These are phyloP conservation scores for Grammomys surdaster DNA, from an alignment of 2,113 vertebrate genomes.

Conservation along the genomic window DNA sequence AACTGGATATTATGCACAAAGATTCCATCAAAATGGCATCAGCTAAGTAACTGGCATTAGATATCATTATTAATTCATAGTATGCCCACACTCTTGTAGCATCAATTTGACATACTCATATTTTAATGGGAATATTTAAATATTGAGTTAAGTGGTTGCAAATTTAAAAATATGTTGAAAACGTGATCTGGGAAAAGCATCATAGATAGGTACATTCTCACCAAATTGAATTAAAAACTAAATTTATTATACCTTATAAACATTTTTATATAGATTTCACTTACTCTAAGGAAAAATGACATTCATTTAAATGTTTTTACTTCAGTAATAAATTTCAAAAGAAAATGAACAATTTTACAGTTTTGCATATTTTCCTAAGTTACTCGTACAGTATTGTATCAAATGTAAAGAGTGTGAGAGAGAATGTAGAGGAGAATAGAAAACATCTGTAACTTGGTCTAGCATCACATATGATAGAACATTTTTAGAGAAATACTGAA, in stretches of 20 bases:
- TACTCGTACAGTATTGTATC: neutral
- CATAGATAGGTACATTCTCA: neutral
- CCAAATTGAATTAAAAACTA: neutral
- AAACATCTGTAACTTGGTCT: neutral
- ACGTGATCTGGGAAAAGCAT: neutral
- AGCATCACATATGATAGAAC: neutral
- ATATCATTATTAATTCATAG: neutral
- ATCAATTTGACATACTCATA: neutral
- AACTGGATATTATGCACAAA: neutral
- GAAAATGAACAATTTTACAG: neutral
- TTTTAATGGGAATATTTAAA: slow-evolving; percentile 22
- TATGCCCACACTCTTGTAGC: neutral
- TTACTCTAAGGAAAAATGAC: neutral
- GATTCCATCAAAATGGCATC: neutral
- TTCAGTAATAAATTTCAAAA: neutral
- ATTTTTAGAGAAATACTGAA: neutral
- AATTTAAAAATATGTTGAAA: neutral
- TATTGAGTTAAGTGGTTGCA: slow-evolving; percentile 22
- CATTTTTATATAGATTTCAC: neutral
- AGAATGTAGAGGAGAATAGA: neutral
- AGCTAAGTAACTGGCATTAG: neutral
- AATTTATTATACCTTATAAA: neutral
- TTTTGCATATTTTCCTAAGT: neutral
- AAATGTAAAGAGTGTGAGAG: neutral
- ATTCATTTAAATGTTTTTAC: neutral